These are phyloP conservation scores for Rhinoptilus africanus DNA, from an alignment of 2,113 vertebrate genomes.

Conservation along the genomic window DNA sequence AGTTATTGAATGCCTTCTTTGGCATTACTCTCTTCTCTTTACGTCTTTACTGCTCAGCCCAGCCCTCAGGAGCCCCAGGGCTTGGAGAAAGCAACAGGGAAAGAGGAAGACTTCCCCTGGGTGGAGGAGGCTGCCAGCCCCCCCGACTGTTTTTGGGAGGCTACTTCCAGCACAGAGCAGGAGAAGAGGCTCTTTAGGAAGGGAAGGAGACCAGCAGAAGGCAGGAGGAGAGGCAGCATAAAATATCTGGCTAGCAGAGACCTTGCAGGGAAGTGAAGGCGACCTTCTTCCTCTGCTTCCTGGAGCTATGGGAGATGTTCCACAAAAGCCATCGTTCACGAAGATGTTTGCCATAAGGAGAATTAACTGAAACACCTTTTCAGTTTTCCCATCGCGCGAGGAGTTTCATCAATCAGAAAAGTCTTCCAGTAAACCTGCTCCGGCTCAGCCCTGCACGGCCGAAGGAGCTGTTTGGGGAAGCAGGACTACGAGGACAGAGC, in stretches of 20 bases:
- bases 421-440: not conserved
- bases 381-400: not conserved
- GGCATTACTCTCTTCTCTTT: no score
- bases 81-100: no score
- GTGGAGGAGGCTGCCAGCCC: not conserved
- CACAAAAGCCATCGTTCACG: not conserved
- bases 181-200: not conserved
- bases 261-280: not conserved
- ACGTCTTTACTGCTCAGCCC: no score
- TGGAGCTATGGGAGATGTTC: not conserved
- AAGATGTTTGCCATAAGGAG: not conserved
- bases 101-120: no score
- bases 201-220: no score
- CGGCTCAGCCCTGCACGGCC: not conserved
- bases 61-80: no score
- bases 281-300: not conserved
- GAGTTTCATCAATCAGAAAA: not conserved
- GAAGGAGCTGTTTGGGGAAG: not conserved
- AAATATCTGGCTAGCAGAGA: not conserved
- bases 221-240: not conserved
- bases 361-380: not conserved
- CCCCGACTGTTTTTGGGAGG: not conserved
- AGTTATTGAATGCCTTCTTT: no score
- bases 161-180: fast-evolving
- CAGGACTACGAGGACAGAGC: not conserved